Evolutionary conservation across 2,888 invertebrate genomes (phyloP), one percentile per base, ranked within the genome.

Genomic region (Argyresthia goedartella): DNA sequence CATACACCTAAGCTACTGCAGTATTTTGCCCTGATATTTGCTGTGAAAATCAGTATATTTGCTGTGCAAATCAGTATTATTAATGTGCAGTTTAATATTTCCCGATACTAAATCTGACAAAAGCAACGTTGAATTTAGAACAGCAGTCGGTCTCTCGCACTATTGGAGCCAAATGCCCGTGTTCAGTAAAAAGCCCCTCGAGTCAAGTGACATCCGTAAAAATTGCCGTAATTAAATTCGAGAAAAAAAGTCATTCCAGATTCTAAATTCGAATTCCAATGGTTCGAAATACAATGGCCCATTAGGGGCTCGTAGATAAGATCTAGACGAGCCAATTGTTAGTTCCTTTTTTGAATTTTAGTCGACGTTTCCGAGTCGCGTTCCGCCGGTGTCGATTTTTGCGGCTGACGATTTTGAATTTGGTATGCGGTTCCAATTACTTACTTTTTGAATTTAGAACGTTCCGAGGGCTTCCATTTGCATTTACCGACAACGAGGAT

Each of bases 171-270:
- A 25, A 25, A 25, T 25, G 25, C 25, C 25, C 45, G 33, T 48
- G 48, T 48, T 13, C 34, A n/a, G 33, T 48, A 13, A 36, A 39
- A 41, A 15, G 33, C 10, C 48, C 11, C n/a, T 34, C 44, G 10
- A 59, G 59, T 63, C 62, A 62, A 60, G 69, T 72, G 77, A 76
- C 76, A 75, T 75, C 73, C 71, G 72, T 82, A 82, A 82, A 82
- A 82, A 82, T 82, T 79, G 73, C 73, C 65, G 76, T 73, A 81
- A 82, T 82, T 82, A 82, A 81, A 76, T 68, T 68, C 70, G 25
- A 25, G 6, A 65, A 62, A 76, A 76, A 77, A 72, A 75, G 70
- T 68, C 65, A 63, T 69, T 70, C 61, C 59, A 62, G 65, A 66
- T 64, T 65, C 60, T 55, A 66, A 66, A 73, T 25, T 25, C 25